These are phyloP conservation scores for Melanerpes aurifrons DNA, from an alignment of 2,113 vertebrate species.

Conservation along the genomic window DNA sequence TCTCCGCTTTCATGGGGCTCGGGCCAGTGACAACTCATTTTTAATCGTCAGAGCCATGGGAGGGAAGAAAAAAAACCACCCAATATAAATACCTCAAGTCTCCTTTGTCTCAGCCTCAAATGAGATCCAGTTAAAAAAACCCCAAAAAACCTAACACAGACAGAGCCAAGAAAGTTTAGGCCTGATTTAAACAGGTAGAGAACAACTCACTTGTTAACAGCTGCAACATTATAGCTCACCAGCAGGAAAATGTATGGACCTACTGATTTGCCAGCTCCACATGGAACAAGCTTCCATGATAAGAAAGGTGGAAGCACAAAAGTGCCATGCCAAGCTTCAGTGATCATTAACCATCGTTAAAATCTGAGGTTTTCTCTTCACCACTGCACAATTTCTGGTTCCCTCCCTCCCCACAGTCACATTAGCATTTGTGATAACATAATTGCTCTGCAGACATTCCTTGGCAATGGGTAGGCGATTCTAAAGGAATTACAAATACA, in stretches of 20 bases:
- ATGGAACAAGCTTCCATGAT: background rate
- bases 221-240: conserved; percentile 20
- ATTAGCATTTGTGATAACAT: conserved; percentile 55
- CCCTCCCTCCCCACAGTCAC: background rate
- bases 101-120: conserved; percentile 38
- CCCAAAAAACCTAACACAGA: background rate
- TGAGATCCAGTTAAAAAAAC: background rate
- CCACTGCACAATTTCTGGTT: conserved; percentile 11
- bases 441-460: conserved; percentile 52
- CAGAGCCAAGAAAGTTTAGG: conserved; percentile 15
- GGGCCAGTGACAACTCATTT: conserved; percentile 66
- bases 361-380: conserved; percentile 24
- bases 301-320: conserved; percentile 12
- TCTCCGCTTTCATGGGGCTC: conserved; percentile 55
- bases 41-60: conserved; percentile 56
- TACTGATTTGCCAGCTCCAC: conserved; percentile 10
- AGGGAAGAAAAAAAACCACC: background rate
- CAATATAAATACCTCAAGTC: background rate
- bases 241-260: conserved; percentile 10
- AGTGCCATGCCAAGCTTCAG: background rate
- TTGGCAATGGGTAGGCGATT: conserved; percentile 11
- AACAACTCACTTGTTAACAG: conserved; percentile 36
- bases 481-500: conserved; percentile 58
- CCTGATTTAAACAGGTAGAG: conserved; percentile 29
- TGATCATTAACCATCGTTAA: background rate